Conservation (phyloP, 2,888 invertebrate species). For the Odontomyia ornata region DNA sequence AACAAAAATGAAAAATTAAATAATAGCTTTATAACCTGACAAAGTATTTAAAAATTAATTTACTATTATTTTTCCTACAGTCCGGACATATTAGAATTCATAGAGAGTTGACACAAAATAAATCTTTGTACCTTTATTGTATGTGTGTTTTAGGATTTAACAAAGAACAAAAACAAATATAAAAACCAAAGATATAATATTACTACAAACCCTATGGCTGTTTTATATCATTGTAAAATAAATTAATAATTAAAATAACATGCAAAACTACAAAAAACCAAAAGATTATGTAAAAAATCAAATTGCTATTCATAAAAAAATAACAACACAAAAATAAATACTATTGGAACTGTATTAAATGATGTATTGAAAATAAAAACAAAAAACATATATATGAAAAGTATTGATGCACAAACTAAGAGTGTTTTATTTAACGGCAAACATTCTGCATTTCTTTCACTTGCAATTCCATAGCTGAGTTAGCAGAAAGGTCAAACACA, state of each 20-base stretch:
- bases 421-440: not conserved
- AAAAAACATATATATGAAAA: conserved; percentile 33
- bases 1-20: too few relatives aligned
- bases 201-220: conserved; percentile 51
- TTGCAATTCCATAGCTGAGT: too few relatives aligned
- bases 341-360: conserved; percentile 28
- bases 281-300: not conserved
- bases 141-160: conserved; percentile 48
- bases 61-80: too few relatives aligned
- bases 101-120: conserved; percentile 53
- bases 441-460: too few relatives aligned
- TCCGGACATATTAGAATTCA: too few relatives aligned
- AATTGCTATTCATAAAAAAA: not conserved
- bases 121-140: conserved; percentile 50
- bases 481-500: too few relatives aligned
- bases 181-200: conserved; percentile 39
- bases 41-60: too few relatives aligned
- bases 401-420: conserved; percentile 28
- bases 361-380: conserved; percentile 41
- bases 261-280: not conserved
- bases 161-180: conserved; percentile 43
- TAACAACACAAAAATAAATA: not conserved
- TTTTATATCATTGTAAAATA: conserved; percentile 49
- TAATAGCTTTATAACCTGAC: too few relatives aligned
- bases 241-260: conserved; percentile 5